Conservation (phyloP, 2,797 vertebrate genomes). For the Pseudochirops cupreus region DNA sequence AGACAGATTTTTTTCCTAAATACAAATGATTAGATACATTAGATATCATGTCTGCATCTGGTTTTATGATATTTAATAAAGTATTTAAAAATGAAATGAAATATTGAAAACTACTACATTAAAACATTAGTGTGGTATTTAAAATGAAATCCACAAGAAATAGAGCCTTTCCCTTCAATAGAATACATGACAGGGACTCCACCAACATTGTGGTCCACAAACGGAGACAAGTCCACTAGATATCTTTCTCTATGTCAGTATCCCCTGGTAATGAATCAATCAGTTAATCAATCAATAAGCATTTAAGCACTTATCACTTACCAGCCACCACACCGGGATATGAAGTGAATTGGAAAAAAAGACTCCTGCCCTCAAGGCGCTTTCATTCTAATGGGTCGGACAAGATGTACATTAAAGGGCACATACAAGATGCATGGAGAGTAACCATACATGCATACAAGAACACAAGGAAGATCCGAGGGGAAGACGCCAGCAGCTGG, state of each 20-base stretch:
- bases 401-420: not conserved
- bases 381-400: not conserved
- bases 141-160: conserved; percentile 33
- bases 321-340: not conserved
- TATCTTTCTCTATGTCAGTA: not conserved
- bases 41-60: not conserved
- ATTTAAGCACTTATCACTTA: not conserved
- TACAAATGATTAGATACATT: not conserved
- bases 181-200: not conserved
- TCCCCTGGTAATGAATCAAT: not conserved
- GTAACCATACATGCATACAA: not conserved
- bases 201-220: not conserved
- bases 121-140: conserved; percentile 18
- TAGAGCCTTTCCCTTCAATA: conserved; percentile 16
- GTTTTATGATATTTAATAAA: conserved; percentile 25
- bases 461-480: not conserved
- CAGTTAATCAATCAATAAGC: not conserved
- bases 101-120: not conserved
- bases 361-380: not conserved
- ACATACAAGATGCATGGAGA: not conserved
- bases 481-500: not conserved
- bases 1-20: conserved; percentile 41
- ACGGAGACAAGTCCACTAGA: not conserved
- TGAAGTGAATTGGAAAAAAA: not conserved
- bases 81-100: conserved; percentile 24